A percentile compares a stretch with the other conserved stretches of the same genome.
Evolutionary conservation across 1,140 invertebrate genomes (phyloP).

Genomic region (Lordiphosa collinella): DNA sequence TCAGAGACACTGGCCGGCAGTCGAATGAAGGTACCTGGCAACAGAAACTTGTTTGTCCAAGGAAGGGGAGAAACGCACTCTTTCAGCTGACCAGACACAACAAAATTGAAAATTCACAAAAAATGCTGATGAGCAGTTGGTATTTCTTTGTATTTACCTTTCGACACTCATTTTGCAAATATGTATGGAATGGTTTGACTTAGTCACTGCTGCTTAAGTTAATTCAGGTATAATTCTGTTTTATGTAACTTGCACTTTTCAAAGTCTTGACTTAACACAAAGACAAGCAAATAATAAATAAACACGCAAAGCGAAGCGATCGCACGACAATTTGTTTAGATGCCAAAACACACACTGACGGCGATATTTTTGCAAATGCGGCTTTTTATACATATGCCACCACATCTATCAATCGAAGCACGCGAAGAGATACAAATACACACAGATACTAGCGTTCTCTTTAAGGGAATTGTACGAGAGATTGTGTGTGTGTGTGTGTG

Average conservation of each 20-base stretch:
- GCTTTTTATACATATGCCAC: slow-evolving; percentile 50
- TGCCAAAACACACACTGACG: slow-evolving; percentile 53
- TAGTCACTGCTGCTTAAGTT: slow-evolving; percentile 32
- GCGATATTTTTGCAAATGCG: slow-evolving; percentile 15
- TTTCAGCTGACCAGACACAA: slow-evolving; percentile 43
- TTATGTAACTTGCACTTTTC: slow-evolving; percentile 25
- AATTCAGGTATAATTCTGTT: slow-evolving; percentile 27
- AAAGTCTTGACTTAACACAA: slow-evolving; percentile 24
- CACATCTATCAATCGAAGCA: slow-evolving; percentile 16
- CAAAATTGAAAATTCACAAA: slow-evolving; percentile 17
- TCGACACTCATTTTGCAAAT: slow-evolving; percentile 53
- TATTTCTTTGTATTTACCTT: slow-evolving; percentile 45
- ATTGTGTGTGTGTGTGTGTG: not conserved
- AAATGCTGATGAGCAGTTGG: slow-evolving; percentile 22
- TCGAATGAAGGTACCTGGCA: slow-evolving; percentile 14
- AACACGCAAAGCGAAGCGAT: slow-evolving; percentile 11
- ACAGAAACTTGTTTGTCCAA: slow-evolving; percentile 28
- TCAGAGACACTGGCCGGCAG: not conserved
- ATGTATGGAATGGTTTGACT: slow-evolving; percentile 22
- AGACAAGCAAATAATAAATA: slow-evolving; percentile 4
- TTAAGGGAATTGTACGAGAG: too few relatives aligned
- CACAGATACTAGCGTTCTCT: slow-evolving; percentile 15
- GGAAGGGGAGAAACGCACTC: slow-evolving; percentile 16
- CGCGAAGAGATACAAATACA: slow-evolving; percentile 25
- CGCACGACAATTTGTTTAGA: slow-evolving; percentile 40